These are phyloP conservation scores for Hirudo medicinalis DNA, from an alignment of 1,140 invertebrate species.

Conservation along the genomic window DNA sequence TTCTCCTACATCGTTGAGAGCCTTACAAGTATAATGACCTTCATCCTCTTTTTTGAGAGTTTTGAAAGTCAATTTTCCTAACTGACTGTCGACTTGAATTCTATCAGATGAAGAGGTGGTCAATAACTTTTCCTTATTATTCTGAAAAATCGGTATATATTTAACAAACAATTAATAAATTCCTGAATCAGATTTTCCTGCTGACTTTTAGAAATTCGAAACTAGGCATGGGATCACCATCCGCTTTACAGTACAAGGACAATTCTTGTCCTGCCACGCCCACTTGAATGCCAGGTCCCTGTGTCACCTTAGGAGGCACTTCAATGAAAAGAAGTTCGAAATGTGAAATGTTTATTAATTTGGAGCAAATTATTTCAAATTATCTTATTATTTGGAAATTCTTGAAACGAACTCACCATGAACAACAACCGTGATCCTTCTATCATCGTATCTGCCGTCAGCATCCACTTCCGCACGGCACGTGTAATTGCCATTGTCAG, in stretches of 20 bases:
- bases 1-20: conserved; percentile 65
- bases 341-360: no score
- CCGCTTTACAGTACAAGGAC: conserved; percentile 58
- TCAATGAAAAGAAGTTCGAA: conserved; percentile 28
- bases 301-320: conserved; percentile 56
- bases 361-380: no score
- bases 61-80: conserved; percentile 17
- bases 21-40: conserved; percentile 74
- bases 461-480: conserved; percentile 65
- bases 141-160: not conserved
- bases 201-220: conserved; percentile 21
- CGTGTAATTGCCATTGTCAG: conserved; percentile 69
- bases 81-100: conserved; percentile 16
- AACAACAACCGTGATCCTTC: conserved; percentile 64
- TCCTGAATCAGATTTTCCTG: not conserved
- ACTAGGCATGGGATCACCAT: conserved; percentile 63
- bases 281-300: conserved; percentile 46
- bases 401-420: conserved; percentile 25
- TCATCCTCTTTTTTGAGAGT: conserved; percentile 59
- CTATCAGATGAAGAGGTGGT: conserved; percentile 12
- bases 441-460: conserved; percentile 61
- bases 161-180: not conserved
- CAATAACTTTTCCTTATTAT: not conserved
- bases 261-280: conserved; percentile 64
- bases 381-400: not conserved